Evolutionary conservation across 23 tunicate genomes (phyloP).

Genomic region (Trididemnum clinides): DNA sequence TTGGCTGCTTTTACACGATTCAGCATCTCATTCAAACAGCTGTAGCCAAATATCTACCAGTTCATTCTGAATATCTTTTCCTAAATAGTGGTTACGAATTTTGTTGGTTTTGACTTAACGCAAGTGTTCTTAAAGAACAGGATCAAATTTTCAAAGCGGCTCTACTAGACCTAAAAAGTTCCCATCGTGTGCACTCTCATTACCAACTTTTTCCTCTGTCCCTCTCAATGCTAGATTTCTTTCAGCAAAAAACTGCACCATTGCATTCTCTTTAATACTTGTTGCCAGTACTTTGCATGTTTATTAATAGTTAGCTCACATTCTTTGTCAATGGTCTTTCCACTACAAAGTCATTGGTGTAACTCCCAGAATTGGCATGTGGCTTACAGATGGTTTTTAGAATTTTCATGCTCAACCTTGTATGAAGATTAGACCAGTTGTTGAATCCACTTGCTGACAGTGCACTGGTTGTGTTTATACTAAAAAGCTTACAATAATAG

Average conservation of each 20-base stretch:
- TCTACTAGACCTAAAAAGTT: no score
- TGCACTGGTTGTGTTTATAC: neutral
- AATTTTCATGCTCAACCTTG: neutral
- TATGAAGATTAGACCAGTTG: neutral
- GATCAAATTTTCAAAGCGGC: no score
- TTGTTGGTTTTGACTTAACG: no score
- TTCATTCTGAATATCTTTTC: no score
- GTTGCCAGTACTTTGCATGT: neutral
- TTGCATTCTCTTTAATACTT: neutral
- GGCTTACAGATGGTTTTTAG: neutral
- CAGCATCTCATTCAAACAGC: no score
- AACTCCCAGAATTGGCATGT: neutral
- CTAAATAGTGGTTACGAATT: no score
- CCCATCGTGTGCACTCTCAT: no score
- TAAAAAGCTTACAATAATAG: neutral
- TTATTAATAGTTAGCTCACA: neutral
- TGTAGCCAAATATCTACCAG: neutral
- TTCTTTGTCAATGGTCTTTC: neutral
- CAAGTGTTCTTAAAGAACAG: no score
- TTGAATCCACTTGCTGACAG: neutral
- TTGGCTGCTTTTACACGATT: conserved; percentile 10
- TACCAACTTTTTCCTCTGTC: no score
- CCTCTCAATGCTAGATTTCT: neutral
- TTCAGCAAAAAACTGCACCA: neutral
- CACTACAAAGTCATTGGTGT: neutral